Conservation (phyloP, 2,113 vertebrate genomes). For the Thalassarche chlororhynchos region DNA sequence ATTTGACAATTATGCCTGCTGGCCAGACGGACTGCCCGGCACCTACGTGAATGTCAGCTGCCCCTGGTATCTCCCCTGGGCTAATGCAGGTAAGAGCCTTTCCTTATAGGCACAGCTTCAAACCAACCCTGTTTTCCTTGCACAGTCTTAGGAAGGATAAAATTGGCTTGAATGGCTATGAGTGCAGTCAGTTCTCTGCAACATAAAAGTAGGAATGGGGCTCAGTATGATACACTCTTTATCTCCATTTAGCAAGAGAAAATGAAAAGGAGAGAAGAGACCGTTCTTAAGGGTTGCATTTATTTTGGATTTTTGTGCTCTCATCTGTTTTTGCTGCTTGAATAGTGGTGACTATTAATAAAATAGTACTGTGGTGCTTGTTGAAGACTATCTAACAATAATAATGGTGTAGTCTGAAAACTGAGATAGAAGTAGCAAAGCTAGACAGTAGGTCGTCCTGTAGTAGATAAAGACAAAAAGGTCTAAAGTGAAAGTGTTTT, state of each 20-base stretch:
- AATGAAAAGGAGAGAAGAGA: not conserved
- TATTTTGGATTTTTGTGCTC: not conserved
- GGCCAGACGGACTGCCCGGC: conserved; percentile 88
- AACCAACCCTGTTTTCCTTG: not conserved
- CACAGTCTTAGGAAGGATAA: not conserved
- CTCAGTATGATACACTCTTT: not conserved
- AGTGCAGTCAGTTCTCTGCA: not conserved
- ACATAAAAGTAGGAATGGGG: not conserved
- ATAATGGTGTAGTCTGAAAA: not conserved
- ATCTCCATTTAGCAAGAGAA: not conserved
- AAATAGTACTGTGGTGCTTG: not conserved
- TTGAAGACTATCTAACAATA: not conserved
- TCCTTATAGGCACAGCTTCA: not conserved
- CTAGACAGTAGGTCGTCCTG: not conserved
- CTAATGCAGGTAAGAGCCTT: conserved; percentile 77
- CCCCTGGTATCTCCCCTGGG: conserved; percentile 94
- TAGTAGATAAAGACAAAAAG: not conserved
- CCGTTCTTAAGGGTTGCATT: not conserved
- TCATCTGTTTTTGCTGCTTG: not conserved
- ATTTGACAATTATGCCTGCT: conserved; percentile 91
- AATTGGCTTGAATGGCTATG: not conserved
- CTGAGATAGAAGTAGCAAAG: not conserved
- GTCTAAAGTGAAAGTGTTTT: not conserved
- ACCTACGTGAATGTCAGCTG: conserved; percentile 89
- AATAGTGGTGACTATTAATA: not conserved